Evolutionary conservation across 2,888 invertebrate genomes (phyloP).

Genomic region (Timema cristinae): DNA sequence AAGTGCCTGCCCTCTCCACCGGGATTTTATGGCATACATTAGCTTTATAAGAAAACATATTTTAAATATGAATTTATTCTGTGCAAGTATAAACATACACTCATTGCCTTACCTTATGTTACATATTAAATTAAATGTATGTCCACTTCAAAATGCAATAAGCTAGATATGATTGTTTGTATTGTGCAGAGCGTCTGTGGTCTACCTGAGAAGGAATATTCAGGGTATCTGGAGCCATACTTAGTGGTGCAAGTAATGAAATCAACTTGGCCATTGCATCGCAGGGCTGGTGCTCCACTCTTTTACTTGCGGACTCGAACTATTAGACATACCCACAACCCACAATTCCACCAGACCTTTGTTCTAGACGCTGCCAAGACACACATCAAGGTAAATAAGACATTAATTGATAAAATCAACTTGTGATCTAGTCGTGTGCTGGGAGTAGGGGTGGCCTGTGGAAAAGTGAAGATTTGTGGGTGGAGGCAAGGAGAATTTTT

Average conservation of each 20-base stretch:
- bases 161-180: constrained; percentile 9
- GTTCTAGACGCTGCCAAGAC: constrained; percentile 42
- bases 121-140: too few relatives aligned
- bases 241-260: constrained; percentile 42
- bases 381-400: constrained; percentile 42
- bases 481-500: background rate
- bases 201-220: constrained; percentile 48
- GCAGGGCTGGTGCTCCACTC: constrained; percentile 42
- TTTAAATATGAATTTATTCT: too few relatives aligned
- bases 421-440: too few relatives aligned
- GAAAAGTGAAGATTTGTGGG: too few relatives aligned
- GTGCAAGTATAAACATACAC: too few relatives aligned
- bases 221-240: constrained; percentile 45
- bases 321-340: constrained; percentile 44
- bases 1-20: too few relatives aligned
- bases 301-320: constrained; percentile 45
- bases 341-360: constrained; percentile 47
- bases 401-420: background rate
- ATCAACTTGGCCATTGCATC: constrained; percentile 40
- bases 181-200: constrained; percentile 44
- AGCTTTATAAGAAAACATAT: too few relatives aligned
- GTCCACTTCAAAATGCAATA: too few relatives aligned
- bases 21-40: too few relatives aligned
- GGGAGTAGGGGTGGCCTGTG: too few relatives aligned
- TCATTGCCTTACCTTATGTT: too few relatives aligned